Evolutionary conservation across 1,140 invertebrate genomes (phyloP), one percentile per base, ranked within the genome.

Genomic region (Caenorhabditis briggsae): DNA sequence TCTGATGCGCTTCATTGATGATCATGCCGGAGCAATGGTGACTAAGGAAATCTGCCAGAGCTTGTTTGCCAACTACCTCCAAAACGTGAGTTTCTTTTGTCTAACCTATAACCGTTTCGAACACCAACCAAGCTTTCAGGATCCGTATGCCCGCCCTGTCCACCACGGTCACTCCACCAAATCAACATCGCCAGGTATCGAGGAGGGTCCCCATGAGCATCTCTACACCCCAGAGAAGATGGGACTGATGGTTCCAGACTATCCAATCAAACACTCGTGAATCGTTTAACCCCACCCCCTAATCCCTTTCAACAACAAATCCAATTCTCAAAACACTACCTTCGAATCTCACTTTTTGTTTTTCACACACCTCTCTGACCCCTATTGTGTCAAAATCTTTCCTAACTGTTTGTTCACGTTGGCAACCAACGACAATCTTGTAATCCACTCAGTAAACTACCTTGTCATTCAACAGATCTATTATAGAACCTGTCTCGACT

Each of bases 11-110:
- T 92, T 92, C 85, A 91, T 92, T 82, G 91, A 92, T 65, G 89
- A 91, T 50, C 91, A 92, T 85, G 91, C 92, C 23, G 91, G 91
- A 61, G 91, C 91, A 20, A 92, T 92, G 87, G 91, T 92, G 23
- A 91, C 91, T 8, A 82, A 88, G 46, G 91, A 91, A 46, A 46
- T 91, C n/a, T 70, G 58, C 64, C 53, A 33, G 25, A 59, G 82
- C 18, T 87, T 91, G 8, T 91, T 91, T 88, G 18, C 84, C n/a
- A 85, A 89, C 55, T 90, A 65, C 55, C 5, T 82, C 9, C 23
- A 56, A 55, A 74, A 43, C 61, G 84, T 78, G 48, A 85, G 84
- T 59, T 61, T 14, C 12, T 3, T 14, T 48, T n/a, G 9, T 48
- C 3, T 12, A 2, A 8, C 58, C 23, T 9, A 43, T 23, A 58